Evolutionary conservation across 2,797 vertebrate species (phyloP), one percentile per base, ranked within the genome.

Genomic region (Eulemur mongoz): DNA sequence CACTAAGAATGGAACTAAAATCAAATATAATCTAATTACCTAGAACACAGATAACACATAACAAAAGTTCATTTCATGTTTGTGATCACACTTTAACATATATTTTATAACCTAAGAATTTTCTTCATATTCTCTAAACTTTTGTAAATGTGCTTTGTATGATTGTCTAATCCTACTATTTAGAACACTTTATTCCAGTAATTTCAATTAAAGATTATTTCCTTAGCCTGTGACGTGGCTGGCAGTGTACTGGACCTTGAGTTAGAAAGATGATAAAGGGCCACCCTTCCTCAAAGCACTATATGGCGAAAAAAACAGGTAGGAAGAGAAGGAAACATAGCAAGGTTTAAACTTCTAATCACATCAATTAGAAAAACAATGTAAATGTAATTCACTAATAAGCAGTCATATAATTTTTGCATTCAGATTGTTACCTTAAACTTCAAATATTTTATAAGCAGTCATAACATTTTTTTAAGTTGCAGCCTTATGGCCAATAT

Each of bases 401-500:
- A 72, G 4, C 5, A 50, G 32, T 81, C 17, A 84, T 57, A 22
- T 57, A 94, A 45, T 83, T 67, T 92, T 91, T 80, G 1, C 9
- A 76, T 84, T 89, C 27, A 95, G 17, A 65, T 70, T 59, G n/a
- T 82, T 67, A 91, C 7, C 88, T 89, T 90, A 96, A 79, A 48
- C n/a, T 84, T 65, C 69, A 84, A 63, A 83, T 75, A 27, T 81
- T 48, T 43, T 70, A 50, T 15, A 75, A 80, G 14, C 2, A 88
- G 32, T 2, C 17, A 86, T 14, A 54, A 20, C 14, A 45, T 70
- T 50, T 73, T 61, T 32, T 7, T 3, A 93, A 82, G 12, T 85
- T 76, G 2, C 15, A 95, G 48, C 8, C 83, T 95, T 88, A 65
- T 80, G 50, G 38, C 25, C 5, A 88, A 3, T 85, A 72, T 85